Evolutionary conservation across 2,888 invertebrate species (phyloP).

Genomic region (Pseudoips prasinana): DNA sequence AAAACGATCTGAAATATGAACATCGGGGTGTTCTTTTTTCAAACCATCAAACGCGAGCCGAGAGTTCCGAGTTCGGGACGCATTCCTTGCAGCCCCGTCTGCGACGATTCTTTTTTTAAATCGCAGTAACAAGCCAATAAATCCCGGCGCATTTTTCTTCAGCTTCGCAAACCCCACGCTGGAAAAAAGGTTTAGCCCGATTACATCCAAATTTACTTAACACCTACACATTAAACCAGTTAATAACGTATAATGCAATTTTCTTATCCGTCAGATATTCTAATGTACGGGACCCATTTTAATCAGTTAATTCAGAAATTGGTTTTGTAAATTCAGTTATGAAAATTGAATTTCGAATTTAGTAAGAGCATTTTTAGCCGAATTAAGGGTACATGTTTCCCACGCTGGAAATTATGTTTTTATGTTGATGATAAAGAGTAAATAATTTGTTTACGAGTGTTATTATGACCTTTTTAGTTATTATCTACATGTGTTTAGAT

Average conservation of each 20-base stretch:
- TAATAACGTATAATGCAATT: constrained; percentile 77
- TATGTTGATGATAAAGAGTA: too few relatives aligned
- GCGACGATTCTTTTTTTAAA: constrained; percentile 71
- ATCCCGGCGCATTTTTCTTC: constrained; percentile 74
- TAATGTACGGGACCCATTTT: constrained; percentile 57
- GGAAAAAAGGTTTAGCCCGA: constrained; percentile 74
- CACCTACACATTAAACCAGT: constrained; percentile 74
- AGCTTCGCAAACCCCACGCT: constrained; percentile 39
- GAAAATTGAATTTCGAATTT: constrained; percentile 54
- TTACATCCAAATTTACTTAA: constrained; percentile 82
- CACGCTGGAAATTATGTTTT: constrained; percentile 30
- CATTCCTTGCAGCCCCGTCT: constrained; percentile 66
- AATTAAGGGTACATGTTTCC: constrained; percentile 61
- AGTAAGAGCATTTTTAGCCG: too few relatives aligned
- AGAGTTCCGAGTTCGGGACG: constrained; percentile 35
- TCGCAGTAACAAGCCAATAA: constrained; percentile 82
- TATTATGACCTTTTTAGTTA: too few relatives aligned
- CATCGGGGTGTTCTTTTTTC: constrained; percentile 54
- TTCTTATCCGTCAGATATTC: constrained; percentile 57
- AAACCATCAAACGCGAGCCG: constrained; percentile 57
- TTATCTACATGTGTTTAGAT: too few relatives aligned
- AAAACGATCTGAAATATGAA: constrained; percentile 67
- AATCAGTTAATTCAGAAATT: constrained; percentile 67
- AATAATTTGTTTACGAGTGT: too few relatives aligned
- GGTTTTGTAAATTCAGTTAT: constrained; percentile 65